Evolutionary conservation across 2,113 vertebrate genomes (phyloP).

Genomic region (Carlito syrichta): DNA sequence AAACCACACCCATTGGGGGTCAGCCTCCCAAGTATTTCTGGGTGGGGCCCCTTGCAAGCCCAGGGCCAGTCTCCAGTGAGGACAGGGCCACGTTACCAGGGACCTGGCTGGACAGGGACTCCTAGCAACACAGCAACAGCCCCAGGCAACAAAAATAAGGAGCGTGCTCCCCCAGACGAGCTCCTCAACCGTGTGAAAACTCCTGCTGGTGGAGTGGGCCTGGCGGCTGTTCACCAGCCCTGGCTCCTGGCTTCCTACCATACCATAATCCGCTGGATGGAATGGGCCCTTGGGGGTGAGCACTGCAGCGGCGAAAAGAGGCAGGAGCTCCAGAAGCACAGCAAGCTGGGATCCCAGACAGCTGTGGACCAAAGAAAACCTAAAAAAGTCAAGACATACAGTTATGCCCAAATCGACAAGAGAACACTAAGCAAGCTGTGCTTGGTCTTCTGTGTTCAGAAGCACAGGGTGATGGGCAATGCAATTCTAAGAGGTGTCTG

Average conservation of each 20-base stretch:
- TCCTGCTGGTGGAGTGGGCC: too few species aligned
- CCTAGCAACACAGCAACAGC: background rate
- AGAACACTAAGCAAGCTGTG: background rate
- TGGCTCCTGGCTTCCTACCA: background rate
- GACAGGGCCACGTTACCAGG: too few species aligned
- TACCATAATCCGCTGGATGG: background rate
- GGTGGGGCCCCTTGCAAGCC: background rate
- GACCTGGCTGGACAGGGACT: too few species aligned
- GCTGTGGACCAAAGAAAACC: background rate
- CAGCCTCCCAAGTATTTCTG: background rate
- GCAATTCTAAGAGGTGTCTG: background rate
- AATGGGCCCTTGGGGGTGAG: too few species aligned
- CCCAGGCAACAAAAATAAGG: background rate
- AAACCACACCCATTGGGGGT: background rate
- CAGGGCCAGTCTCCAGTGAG: background rate
- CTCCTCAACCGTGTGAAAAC: too few species aligned
- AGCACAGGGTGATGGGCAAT: background rate
- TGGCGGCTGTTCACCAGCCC: too few species aligned
- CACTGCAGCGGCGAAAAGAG: background rate
- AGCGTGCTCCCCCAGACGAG: too few species aligned
- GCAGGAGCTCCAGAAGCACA: background rate
- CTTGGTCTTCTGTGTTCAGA: background rate
- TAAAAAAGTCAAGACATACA: background rate
- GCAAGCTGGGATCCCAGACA: background rate
- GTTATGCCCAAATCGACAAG: background rate